A percentile compares a stretch with the other conserved stretches of the same genome.
These are phyloP conservation scores for Pholis gunnellus DNA, from an alignment of 2,113 vertebrate species.

Conservation along the genomic window DNA sequence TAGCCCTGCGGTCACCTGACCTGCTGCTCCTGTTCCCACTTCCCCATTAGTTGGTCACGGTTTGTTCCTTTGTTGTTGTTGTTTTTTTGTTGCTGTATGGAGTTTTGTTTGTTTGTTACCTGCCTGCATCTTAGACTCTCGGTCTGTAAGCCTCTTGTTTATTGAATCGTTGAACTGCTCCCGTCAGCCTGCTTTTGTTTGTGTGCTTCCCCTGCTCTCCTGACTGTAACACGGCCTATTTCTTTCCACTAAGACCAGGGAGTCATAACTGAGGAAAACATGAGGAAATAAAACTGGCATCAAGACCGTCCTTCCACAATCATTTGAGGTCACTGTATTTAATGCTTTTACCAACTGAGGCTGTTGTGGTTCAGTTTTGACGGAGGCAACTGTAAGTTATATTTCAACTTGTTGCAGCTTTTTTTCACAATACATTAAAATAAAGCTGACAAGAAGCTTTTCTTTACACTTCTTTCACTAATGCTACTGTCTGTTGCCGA, in stretches of 20 bases:
- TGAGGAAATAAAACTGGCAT: neutral
- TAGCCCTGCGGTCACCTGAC: too few species aligned
- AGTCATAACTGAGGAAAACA: neutral
- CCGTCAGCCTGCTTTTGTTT: neutral
- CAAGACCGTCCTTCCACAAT: neutral
- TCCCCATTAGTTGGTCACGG: neutral
- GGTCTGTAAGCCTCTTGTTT: neutral
- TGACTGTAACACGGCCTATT: neutral
- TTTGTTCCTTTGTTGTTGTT: neutral
- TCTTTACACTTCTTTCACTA: neutral
- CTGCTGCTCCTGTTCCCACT: neutral
- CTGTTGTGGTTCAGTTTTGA: neutral
- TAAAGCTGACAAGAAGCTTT: neutral
- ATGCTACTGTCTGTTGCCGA: neutral
- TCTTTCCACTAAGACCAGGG: neutral
- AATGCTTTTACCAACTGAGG: neutral
- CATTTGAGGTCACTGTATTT: neutral
- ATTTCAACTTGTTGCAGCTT: neutral
- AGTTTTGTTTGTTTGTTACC: neutral
- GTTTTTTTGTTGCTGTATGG: neutral
- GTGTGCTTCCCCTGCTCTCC: neutral
- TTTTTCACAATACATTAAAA: neutral
- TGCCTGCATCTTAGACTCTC: neutral
- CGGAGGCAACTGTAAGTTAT: neutral
- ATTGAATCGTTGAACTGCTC: neutral